Evolutionary conservation across 2,888 invertebrate genomes (phyloP), one percentile per base, ranked within the genome.

Genomic region (Orgyia antiqua): DNA sequence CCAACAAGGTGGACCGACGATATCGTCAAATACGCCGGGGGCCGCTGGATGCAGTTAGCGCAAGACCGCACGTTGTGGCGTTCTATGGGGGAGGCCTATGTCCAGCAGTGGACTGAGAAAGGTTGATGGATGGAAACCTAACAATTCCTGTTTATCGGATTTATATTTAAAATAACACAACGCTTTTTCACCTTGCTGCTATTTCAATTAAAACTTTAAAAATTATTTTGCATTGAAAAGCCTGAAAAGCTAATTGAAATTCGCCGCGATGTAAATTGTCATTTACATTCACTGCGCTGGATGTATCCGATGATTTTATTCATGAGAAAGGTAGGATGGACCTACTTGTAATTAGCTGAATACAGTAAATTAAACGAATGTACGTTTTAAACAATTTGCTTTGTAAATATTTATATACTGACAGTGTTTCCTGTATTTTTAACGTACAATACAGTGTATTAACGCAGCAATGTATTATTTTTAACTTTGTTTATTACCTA

Each of bases 261-360:
- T 9, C 24, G n/a, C 10, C 23, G 7, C 23, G 3, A 9, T 2
- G 23, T 23, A 9, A 23, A 21, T 12, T 36, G 17, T 17, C 8
- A 10, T 21, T 27, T 25, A 29, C 29, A 26, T 34, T 34, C 17
- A 23, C 15, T 21, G 7, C 21, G 17, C 12, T 24, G n/a, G 17
- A 24, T 34, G 28, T 35, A 31, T 38, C 27, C 19, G 29, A 36
- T 21, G 31, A 39, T 31, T 37, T 42, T 42, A 40, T 50, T 45
- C 39, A 45, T 39, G 39, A 36, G 31, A 18, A 32, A 20, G 10
- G 21, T 23, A 32, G 10, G 19, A 12, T 27, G 21, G n/a, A 32
- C 29, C 23, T 34, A 24, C 33, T 38, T 15, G 35, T 42, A 42
- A 42, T 42, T 39, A 42, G 39, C 23, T 25, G 9, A 15, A 9